Conservation (phyloP, 2,797 vertebrate species). For the Knipowitschia caucasica region DNA sequence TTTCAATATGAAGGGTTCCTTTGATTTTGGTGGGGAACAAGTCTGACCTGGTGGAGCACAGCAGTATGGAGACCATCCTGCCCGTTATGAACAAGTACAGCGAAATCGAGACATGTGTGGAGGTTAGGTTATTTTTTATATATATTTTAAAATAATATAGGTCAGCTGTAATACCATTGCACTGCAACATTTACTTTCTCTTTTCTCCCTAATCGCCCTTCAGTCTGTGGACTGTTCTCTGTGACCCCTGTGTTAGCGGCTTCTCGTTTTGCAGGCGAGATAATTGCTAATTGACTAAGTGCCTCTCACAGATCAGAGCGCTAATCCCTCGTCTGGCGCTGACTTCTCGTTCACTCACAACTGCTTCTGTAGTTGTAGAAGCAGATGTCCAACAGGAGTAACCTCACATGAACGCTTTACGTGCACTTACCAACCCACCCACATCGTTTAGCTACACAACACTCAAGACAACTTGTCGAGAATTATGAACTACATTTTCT, state of each 20-base stretch:
- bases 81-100: constrained; percentile 99
- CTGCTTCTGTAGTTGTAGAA: neutral
- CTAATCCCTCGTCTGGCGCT: constrained; percentile 52
- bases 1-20: constrained; percentile 78
- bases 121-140: constrained; percentile 77
- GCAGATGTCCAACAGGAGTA: neutral
- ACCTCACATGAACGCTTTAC: neutral
- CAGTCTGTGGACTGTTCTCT: neutral
- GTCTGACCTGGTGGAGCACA: constrained; percentile 96
- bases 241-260: neutral
- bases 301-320: constrained; percentile 46
- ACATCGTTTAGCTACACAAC: too few relatives aligned
- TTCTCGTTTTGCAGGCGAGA: constrained; percentile 20
- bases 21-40: constrained; percentile 98
- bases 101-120: constrained; percentile 97
- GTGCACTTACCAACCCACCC: too few relatives aligned
- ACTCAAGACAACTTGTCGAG: too few relatives aligned
- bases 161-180: neutral
- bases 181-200: neutral
- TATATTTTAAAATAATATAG: too few relatives aligned
- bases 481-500: too few relatives aligned
- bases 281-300: constrained; percentile 37
- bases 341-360: constrained; percentile 31
- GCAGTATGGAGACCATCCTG: constrained; percentile 98
- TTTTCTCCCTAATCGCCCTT: neutral